Evolutionary conservation across 2,797 vertebrate species (phyloP).

Genomic region (Eulemur rubriventer): DNA sequence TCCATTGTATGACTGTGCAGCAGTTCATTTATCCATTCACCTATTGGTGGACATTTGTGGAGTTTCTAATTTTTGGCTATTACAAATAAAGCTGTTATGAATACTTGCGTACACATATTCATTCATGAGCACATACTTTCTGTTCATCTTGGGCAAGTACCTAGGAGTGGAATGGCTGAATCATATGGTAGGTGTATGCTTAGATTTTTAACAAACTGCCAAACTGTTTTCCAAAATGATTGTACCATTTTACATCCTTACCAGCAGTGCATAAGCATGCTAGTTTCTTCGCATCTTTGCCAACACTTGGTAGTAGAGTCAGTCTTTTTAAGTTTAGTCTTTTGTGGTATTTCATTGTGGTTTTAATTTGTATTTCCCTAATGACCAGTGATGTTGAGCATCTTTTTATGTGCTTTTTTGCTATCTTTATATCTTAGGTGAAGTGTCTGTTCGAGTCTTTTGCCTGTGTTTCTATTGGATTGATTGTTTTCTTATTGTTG

Average conservation of each 20-base stretch:
- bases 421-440: background rate
- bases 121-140: background rate
- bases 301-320: background rate
- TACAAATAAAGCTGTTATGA: background rate
- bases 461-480: background rate
- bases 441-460: background rate
- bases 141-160: background rate
- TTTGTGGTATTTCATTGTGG: background rate
- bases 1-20: background rate
- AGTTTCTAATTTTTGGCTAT: background rate
- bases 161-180: background rate
- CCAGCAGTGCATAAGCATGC: background rate
- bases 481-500: background rate
- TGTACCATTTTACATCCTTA: background rate
- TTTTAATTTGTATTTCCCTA: constrained; percentile 14
- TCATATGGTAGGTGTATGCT: background rate
- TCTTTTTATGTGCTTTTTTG: background rate
- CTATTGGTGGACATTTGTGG: background rate
- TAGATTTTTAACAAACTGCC: constrained; percentile 10
- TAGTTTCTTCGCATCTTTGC: background rate
- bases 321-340: background rate
- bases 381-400: background rate
- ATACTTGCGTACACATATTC: background rate
- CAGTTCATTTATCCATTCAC: background rate
- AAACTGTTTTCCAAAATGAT: background rate